Conservation (phyloP, 2,888 invertebrate species). For the Junonia oenone region DNA sequence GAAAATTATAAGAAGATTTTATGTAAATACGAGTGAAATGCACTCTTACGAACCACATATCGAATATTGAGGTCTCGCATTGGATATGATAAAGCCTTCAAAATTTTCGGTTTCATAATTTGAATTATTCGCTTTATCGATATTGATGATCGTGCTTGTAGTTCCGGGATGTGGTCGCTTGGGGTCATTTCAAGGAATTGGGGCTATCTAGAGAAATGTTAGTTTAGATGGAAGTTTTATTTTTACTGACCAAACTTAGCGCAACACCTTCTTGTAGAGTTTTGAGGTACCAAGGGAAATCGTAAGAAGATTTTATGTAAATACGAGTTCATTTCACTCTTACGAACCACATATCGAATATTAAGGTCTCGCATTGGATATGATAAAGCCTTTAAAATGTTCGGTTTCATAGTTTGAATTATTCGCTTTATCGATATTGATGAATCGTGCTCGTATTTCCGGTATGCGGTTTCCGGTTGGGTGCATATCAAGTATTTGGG, state of each 20-base stretch:
- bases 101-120: neutral
- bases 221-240: too few species aligned
- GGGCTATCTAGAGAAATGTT: too few species aligned
- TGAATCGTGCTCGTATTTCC: neutral
- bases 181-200: too few species aligned
- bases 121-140: neutral
- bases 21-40: constrained; percentile 4
- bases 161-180: neutral
- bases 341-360: neutral
- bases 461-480: neutral
- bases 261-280: too few species aligned
- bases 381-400: constrained; percentile 1
- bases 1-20: constrained; percentile 1
- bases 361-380: neutral
- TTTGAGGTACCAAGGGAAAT: neutral
- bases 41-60: neutral
- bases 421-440: neutral
- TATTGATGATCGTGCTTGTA: neutral
- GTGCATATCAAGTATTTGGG: too few species aligned
- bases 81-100: neutral
- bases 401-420: neutral
- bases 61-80: neutral
- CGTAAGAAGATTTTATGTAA: constrained; percentile 6
- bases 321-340: neutral
- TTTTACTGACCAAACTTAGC: too few species aligned